A percentile compares a stretch with the other conserved stretches of the same genome.
phyloP scores from a whole-genome alignment of 37 sponge, comb jelly and placozoan species.

The Crambe crambe region DNA sequence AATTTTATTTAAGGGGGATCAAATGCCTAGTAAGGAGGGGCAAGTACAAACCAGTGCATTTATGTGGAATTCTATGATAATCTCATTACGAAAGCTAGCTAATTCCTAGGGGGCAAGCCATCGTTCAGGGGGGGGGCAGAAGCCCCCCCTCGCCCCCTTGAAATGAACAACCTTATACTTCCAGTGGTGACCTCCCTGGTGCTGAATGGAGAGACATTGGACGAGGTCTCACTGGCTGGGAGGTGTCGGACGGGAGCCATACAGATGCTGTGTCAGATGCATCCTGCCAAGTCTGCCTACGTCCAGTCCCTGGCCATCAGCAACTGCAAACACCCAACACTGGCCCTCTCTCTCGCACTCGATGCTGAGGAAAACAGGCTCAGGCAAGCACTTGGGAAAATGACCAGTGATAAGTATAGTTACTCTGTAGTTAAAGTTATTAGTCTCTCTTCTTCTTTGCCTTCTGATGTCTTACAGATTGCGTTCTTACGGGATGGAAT shows the following conservation, averaged over 20 bases:
- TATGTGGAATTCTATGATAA: too few species aligned
- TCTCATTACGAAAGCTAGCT: too few species aligned
- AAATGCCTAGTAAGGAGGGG: too few species aligned
- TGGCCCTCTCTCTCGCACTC: slow-evolving; percentile 63
- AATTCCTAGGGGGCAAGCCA: too few species aligned
- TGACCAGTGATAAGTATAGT: not conserved
- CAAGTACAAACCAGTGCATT: too few species aligned
- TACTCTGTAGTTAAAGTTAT: not conserved
- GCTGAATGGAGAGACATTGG: slow-evolving; percentile 64
- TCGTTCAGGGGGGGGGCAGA: too few species aligned
- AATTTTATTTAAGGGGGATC: too few species aligned
- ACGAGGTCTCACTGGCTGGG: slow-evolving; percentile 68
- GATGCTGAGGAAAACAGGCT: slow-evolving; percentile 28
- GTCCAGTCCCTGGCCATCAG: slow-evolving; percentile 58
- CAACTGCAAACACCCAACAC: slow-evolving; percentile 61
- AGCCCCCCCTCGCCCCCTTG: too few species aligned
- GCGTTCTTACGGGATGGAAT: slow-evolving; percentile 13
- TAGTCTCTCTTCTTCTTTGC: not conserved
- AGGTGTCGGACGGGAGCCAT: slow-evolving; percentile 49
- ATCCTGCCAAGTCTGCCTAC: slow-evolving; percentile 34
- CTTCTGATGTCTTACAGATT: slow-evolving; percentile 7
- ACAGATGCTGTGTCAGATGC: slow-evolving; percentile 35
- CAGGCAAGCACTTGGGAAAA: not conserved
- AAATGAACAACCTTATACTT: too few species aligned
- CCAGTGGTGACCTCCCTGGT: slow-evolving; percentile 62